These are phyloP conservation scores for Tetheella fluctuosa DNA, from an alignment of 2,888 invertebrate genomes.

Conservation along the genomic window DNA sequence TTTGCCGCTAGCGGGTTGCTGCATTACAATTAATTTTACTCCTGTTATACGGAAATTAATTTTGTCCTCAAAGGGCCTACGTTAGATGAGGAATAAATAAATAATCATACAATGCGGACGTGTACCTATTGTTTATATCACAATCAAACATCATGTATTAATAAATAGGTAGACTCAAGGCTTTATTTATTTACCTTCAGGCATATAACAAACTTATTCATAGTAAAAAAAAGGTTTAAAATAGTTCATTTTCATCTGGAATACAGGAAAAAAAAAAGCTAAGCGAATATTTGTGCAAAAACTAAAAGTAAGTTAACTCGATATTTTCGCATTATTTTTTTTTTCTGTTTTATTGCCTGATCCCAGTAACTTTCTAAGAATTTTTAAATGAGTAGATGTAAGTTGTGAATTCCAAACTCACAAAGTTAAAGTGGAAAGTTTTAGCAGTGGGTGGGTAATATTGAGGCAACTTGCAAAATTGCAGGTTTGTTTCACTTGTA, in stretches of 20 bases:
- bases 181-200: no score
- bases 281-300: background rate
- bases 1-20: background rate
- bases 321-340: no score
- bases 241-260: no score
- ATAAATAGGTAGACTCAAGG: background rate
- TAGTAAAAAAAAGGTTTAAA: background rate
- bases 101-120: background rate
- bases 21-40: background rate
- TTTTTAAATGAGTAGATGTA: background rate
- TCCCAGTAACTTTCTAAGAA: no score
- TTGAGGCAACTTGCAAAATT: background rate
- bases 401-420: background rate
- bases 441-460: background rate
- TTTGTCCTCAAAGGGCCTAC: background rate
- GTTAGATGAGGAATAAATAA: background rate
- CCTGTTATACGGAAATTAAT: background rate
- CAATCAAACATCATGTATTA: background rate
- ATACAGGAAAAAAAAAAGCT: no score
- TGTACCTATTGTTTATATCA: background rate
- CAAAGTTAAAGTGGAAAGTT: background rate
- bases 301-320: no score
- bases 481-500: background rate
- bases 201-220: no score
- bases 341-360: no score